Evolutionary conservation across 64 coral and sea anemone species (phyloP), one percentile per base, ranked within the genome.

Genomic region (Dendronephthya gigantea): DNA sequence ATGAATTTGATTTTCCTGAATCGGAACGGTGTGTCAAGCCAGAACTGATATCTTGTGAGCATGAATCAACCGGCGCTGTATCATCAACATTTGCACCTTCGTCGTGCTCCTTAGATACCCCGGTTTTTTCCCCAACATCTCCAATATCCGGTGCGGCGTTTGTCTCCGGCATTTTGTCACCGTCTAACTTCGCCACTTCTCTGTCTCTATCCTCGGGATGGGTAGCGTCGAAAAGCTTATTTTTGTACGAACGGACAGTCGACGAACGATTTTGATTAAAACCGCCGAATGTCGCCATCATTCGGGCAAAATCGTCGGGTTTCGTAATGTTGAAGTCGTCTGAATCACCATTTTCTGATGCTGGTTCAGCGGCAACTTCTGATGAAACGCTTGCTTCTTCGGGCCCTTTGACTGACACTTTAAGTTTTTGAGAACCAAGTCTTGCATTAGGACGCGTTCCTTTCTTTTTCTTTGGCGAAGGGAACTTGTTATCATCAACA

Each of bases 271-370:
- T 82, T 45, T 45, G 41, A 23, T 72, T 82, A 52, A 98, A 98
- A 41, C 95, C 95, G 35, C 88, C 86, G 35, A 98, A 98, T 25
- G 89, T 90, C 11, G 87, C 86, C 87, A 98, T 83, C 83, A 98
- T 89, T 43, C 89, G 90, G 14, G 91, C 95, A 45, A 98, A 98
- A 82, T 98, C 95, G 36, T 90, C 55, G 8, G 55, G 55, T 22
- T 62, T 58, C 1, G 23, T 16, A 15, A 58, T n/a, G 51, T 17
- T 15, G 23, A 16, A n/a, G 14, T 58, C 23, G 14, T 15, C 15
- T 58, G 51, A n/a, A 58, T 58, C 14, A 19, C 14, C 15, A 58
- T 19, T n/a, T 9, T 50, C 16, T 11, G 51, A 58, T 58, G 51
- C 17, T 27, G 2, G 55, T 62, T 5, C 25, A 5, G 55, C 17